These are phyloP conservation scores for Pachyramphus minor DNA, from an alignment of 2,113 vertebrate species.

Conservation along the genomic window DNA sequence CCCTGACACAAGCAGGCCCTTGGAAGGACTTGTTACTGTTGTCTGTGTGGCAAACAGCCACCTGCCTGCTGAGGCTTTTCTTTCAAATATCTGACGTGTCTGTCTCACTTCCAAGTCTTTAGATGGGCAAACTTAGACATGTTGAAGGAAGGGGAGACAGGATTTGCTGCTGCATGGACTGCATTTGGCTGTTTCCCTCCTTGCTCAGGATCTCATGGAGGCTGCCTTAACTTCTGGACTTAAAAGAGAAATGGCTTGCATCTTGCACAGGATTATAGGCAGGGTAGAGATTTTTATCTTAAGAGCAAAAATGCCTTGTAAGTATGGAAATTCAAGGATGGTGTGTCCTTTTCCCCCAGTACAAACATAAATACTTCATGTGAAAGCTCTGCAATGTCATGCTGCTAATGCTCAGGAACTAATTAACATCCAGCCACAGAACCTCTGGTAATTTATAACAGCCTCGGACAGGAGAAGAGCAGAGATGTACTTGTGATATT, in stretches of 20 bases:
- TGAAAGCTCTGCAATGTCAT: neutral
- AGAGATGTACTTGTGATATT: neutral
- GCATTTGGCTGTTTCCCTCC: fast-evolving
- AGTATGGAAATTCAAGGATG: neutral
- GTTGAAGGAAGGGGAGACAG: neutral
- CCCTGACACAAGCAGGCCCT: neutral
- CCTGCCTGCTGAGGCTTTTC: neutral
- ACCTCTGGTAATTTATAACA: neutral
- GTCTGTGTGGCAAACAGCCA: neutral
- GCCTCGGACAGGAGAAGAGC: neutral
- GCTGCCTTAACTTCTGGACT: neutral
- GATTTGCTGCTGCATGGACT: neutral
- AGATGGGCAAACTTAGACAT: neutral
- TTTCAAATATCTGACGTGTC: neutral
- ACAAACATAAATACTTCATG: neutral
- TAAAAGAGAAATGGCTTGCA: neutral
- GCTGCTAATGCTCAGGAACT: neutral
- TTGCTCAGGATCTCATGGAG: neutral
- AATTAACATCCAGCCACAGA: neutral
- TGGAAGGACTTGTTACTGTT: neutral
- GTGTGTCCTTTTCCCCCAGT: neutral
- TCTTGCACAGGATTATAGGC: neutral
- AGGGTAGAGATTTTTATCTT: neutral
- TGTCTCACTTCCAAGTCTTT: neutral
- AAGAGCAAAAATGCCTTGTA: neutral